Evolutionary conservation across 2,113 vertebrate genomes (phyloP), one percentile per base, ranked within the genome.

Genomic region (Sinocyclocheilus anophthalmus): DNA sequence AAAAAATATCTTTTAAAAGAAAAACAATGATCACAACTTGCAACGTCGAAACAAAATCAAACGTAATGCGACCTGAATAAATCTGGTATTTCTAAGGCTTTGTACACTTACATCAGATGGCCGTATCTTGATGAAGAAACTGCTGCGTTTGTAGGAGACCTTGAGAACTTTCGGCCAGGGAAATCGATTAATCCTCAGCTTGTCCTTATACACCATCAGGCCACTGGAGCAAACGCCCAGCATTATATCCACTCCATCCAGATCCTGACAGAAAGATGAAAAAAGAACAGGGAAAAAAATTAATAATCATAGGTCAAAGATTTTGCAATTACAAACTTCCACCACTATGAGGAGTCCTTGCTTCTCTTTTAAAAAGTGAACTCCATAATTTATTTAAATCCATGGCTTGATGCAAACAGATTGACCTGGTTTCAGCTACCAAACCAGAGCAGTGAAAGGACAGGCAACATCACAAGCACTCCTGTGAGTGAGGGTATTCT

Each of bases 141-240:
- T 98, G 95, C 97, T 98, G 86, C 97, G 96, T 90, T 99, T 98
- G 91, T 99, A 99, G 3, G 98, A 99, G 85, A 99, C 98, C 94
- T 99, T 99, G 65, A 99, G 94, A 26, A 99, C 98, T 93, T 99
- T 99, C 61, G 98, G 98, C 98, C 98, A 99, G 2, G 98, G 97
- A 87, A 99, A 99, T 53, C 98, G 97, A 90, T 99, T 99, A 93
- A 99, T 99, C 93, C 98, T 96, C 93, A 99, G 93, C 69, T 99
- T 98, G 87, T 99, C 98, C 93, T 98, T 98, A 91, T 98, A 99
- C 90, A 99, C 97, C 95, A 99, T 95, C 88, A 99, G 96, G 86
- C 98, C 98, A 82, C 96, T 96, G 89, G 98, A 98, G 92, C 97
- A 99, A 63, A 99, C 98, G 24, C 98, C 98, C 65, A 99, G 91